These are phyloP conservation scores for Zhuqinia jingwanae DNA, from an alignment of 2,888 invertebrate genomes.

Conservation along the genomic window DNA sequence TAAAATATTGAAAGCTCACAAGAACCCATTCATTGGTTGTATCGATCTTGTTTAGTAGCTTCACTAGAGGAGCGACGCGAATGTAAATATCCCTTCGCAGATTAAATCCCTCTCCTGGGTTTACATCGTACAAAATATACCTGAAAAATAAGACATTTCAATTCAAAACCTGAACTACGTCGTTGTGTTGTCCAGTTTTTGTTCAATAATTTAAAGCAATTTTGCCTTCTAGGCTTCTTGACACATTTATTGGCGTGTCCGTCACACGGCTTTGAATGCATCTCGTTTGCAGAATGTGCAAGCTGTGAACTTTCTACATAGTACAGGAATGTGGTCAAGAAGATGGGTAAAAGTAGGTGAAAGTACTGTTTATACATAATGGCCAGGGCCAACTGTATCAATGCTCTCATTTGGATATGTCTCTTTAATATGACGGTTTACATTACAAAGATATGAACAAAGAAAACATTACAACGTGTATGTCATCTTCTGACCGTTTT, in stretches of 20 bases:
- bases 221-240: constrained; percentile 55
- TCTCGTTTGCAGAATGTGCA: background rate
- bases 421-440: too few species aligned
- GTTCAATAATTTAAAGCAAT: background rate
- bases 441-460: too few species aligned
- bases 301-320: constrained; percentile 50
- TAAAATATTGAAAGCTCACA: constrained; percentile 79
- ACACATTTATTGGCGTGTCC: constrained; percentile 17
- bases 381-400: too few species aligned
- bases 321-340: constrained; percentile 13
- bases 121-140: constrained; percentile 95
- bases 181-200: background rate
- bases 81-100: constrained; percentile 97
- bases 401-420: constrained; percentile 22
- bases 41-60: constrained; percentile 84
- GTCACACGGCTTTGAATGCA: constrained; percentile 21
- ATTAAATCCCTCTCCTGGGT: constrained; percentile 98
- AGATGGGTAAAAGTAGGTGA: background rate
- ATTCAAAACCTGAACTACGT: background rate
- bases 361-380: background rate
- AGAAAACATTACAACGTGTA: too few species aligned
- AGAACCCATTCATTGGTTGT: constrained; percentile 81
- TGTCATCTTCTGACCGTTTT: too few species aligned
- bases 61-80: constrained; percentile 92
- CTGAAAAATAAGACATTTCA: constrained; percentile 81